Base-by-base conservation (phyloP, 2,113 vertebrate species). In the Prochilodus magdalenae region DNA sequence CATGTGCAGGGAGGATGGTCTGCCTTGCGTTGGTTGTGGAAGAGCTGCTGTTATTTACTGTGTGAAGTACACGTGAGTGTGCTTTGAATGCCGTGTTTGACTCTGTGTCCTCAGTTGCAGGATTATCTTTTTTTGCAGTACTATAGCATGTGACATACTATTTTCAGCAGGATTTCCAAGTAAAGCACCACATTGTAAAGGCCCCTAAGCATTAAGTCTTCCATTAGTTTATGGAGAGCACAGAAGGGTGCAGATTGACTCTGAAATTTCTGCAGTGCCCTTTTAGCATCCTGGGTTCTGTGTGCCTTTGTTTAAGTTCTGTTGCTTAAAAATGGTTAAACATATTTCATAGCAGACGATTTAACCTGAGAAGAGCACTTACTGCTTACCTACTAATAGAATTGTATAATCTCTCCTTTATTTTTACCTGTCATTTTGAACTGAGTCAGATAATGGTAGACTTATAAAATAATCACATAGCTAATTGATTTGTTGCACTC, bases 401-500 rank as follows among this genome's bases (percentile, higher is more conserved):
- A 67, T 36, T 67, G 30, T 44, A 44, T 18, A 5, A 20, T 16
- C 18, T 53, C 18, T 53, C 18, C 5, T 22, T 22, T 6, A 57
- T 22, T 67, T 67, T 11, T 67, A 33, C 16, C 18, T 67, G 29
- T 66, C 63, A 16, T 29, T 65, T 14, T 65, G 62, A 5, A 66
- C 36, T 65, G 76, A 3, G 12, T 44, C 53, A 44, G 66, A 14
- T 57, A 44, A 26, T 33, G 30, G 65, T 16, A 13, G 29, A 16
- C 69, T 57, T 29, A 40, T 57, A 57, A 53, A 69, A 27, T 16
- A 55, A 29, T 26, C 49, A 36, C 20, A 70, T 20, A 22, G 75
- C n/a, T 72, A 59, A 81, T 67, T 79, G 49, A 84, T 74, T 69
- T 55, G 27, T 51, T 20, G 59, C 29, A 74, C 59, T 73, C 27